Conservation (phyloP, 2,113 vertebrate species). For the Okapia johnstoni region DNA sequence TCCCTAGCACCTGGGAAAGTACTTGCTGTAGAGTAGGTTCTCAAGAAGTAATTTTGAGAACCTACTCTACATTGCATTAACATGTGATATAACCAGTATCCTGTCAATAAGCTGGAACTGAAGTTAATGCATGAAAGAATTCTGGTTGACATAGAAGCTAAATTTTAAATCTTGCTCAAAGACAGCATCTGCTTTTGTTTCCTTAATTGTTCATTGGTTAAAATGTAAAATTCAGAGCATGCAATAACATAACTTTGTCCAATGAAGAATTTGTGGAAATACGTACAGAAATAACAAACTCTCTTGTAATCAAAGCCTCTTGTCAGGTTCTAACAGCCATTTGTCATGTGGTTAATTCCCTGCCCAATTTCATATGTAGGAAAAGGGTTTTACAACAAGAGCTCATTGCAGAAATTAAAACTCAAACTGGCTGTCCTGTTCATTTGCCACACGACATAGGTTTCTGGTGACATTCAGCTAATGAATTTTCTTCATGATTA, state of each 20-base stretch:
- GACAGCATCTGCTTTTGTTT: background rate
- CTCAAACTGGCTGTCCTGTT: constrained; percentile 70
- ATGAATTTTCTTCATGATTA: constrained; percentile 84
- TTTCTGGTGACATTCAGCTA: constrained; percentile 79
- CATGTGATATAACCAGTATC: background rate
- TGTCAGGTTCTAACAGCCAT: constrained; percentile 57
- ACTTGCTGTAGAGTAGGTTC: accelerated
- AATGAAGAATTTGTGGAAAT: background rate
- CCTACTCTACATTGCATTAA: background rate
- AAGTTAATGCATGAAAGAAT: background rate
- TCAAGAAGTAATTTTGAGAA: background rate
- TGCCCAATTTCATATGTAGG: constrained; percentile 32
- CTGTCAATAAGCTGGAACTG: background rate
- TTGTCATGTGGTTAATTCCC: constrained; percentile 68
- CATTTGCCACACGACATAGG: constrained; percentile 72
- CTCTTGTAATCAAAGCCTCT: constrained; percentile 48
- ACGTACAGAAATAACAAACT: background rate
- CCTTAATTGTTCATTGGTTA: background rate
- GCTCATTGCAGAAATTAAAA: constrained; percentile 69
- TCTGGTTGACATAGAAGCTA: background rate
- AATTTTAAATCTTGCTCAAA: background rate
- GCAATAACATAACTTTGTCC: background rate
- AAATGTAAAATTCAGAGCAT: background rate
- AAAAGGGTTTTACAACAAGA: constrained; percentile 60
- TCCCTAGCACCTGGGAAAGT: background rate